These are phyloP conservation scores for Hemitrygon akajei DNA, from an alignment of 2,797 vertebrate species.

Conservation along the genomic window DNA sequence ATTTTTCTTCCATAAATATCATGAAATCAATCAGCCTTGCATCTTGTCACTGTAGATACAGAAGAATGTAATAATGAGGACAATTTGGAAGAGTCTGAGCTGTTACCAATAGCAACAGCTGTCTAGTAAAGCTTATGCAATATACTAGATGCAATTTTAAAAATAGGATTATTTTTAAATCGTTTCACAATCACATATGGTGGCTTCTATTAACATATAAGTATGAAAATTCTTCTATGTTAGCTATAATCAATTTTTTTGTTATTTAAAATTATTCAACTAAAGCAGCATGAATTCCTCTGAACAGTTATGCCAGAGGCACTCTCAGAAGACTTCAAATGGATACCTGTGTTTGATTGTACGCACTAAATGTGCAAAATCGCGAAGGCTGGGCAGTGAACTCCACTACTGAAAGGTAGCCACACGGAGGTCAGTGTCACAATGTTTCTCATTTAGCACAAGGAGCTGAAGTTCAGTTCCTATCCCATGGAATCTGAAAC, in stretches of 20 bases:
- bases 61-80: constrained; percentile 12
- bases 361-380: too few relatives aligned
- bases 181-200: not conserved
- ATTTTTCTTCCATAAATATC: constrained; percentile 23
- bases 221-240: not conserved
- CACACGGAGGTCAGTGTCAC: too few relatives aligned
- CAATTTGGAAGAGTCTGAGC: not conserved
- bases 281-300: not conserved
- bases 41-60: constrained; percentile 28
- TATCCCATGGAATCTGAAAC: not conserved
- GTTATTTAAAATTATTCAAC: not conserved
- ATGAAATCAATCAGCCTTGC: constrained; percentile 27
- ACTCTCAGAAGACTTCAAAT: not conserved
- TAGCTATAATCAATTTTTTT: not conserved
- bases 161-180: not conserved
- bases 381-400: too few relatives aligned
- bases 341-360: too few relatives aligned
- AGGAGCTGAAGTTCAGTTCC: too few relatives aligned
- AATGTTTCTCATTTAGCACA: too few relatives aligned
- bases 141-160: not conserved
- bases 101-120: constrained; percentile 20
- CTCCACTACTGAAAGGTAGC: too few relatives aligned
- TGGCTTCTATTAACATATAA: not conserved
- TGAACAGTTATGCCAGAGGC: not conserved
- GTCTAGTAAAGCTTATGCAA: not conserved